Base-by-base conservation (phyloP, 2,888 invertebrate genomes). In the Anaspis maculata region DNA sequence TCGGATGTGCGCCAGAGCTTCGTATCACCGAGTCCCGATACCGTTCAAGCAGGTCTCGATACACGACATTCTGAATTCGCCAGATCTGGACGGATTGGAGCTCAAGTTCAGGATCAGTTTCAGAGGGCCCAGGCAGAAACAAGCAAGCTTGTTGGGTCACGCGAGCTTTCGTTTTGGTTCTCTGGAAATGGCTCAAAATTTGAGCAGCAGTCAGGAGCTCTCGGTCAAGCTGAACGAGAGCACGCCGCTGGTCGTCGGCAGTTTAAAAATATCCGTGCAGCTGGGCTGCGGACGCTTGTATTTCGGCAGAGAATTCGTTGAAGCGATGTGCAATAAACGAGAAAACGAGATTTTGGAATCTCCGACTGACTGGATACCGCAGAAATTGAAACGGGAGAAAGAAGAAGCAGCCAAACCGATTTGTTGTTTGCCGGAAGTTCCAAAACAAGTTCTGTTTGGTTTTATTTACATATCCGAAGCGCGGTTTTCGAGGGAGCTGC, bases 391-490 rank as follows among this genome's bases (percentile, higher is more conserved):
- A n/a, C n/a, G n/a, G n/a, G 46, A 46, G 19, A 6, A 9, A 9
- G 9, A 9, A 6, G 19, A 19, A 19, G 6, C 19, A 6, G 19
- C 19, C 19, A 9, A 19, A 6, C 9, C 19, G 19, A 9, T 19
- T 19, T 19, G 9, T 9, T 19, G 9, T 19, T 9, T 6, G 19
- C 19, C 19, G 9, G 19, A 19, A 19, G 11, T 13, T 10, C 31
- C 15, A 19, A 38, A 51, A 39, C 43, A 61, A 50, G 54, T 72
- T 44, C 56, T 73, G 15, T 67, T 70, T 45, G 68, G 69, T 25
- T 62, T 72, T 37, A 58, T 73, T 43, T 68, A 69, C 42, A 53
- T 72, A 23, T 61, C 68, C 2, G 67, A 70, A 52, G 71, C 68
- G 13, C 64, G 62, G 44, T 66, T 66, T 52, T 54, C 66, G 16